Conservation (phyloP, 2,888 invertebrate genomes). For the Ditula angustiorana region DNA sequence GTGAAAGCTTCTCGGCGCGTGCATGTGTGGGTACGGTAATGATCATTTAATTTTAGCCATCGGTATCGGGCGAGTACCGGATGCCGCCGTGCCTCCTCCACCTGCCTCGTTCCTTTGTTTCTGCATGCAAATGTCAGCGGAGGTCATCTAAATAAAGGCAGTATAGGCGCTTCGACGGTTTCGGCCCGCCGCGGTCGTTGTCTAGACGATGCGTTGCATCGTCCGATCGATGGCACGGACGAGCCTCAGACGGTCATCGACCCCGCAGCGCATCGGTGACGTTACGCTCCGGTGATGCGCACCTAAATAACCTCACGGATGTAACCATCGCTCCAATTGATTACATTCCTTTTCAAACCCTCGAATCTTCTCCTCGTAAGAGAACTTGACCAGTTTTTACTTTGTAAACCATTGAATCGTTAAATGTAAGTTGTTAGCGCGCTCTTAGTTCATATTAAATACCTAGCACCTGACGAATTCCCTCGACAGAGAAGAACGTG, state of each 20-base stretch:
- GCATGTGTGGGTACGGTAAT: conserved; percentile 62
- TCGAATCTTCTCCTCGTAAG: conserved; percentile 48
- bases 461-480: conserved; percentile 10
- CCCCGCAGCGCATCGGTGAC: conserved; percentile 84
- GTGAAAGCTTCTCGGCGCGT: conserved; percentile 75
- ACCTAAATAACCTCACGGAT: conserved; percentile 74
- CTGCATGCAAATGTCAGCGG: conserved; percentile 80
- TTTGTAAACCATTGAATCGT: conserved; percentile 1
- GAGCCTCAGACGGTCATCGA: conserved; percentile 82
- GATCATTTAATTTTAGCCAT: conserved; percentile 77
- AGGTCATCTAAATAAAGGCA: conserved; percentile 84
- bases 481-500: conserved; percentile 17
- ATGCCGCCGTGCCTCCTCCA: conserved; percentile 54
- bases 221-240: conserved; percentile 83
- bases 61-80: conserved; percentile 66
- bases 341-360: conserved; percentile 55
- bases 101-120: conserved; percentile 83
- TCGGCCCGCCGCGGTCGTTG: conserved; percentile 74
- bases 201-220: conserved; percentile 83
- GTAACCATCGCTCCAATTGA: conserved; percentile 63
- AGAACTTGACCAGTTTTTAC: conserved; percentile 41
- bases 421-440: background rate
- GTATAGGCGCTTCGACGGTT: conserved; percentile 68
- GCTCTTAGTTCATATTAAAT: conserved; percentile 1
- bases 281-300: conserved; percentile 84